These are phyloP conservation scores for Forbesichthys agassizii DNA, from an alignment of 2,113 vertebrate species.

Conservation along the genomic window DNA sequence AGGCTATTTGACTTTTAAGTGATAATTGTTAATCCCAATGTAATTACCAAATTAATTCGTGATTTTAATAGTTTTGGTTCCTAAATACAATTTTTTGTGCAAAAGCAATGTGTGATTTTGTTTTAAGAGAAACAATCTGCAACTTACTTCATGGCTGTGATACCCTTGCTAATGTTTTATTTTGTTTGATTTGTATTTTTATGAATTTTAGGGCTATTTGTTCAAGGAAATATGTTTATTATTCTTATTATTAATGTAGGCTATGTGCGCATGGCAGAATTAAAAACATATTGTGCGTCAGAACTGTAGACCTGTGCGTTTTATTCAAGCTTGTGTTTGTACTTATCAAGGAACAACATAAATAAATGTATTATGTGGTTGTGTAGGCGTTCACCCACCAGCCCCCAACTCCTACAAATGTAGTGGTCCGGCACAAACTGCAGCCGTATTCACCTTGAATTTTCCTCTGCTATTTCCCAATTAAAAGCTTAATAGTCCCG, in stretches of 20 bases:
- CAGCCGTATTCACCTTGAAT: constrained; percentile 92
- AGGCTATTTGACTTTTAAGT: no score
- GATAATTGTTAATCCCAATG: no score
- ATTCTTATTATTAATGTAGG: not conserved
- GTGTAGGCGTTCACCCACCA: constrained; percentile 39
- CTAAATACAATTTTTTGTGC: no score
- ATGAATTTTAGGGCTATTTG: no score
- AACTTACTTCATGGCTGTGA: no score
- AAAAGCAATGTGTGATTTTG: no score
- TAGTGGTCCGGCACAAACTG: constrained; percentile 74
- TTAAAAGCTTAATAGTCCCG: constrained; percentile 99
- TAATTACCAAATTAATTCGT: no score
- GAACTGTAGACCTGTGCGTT: constrained; percentile 33
- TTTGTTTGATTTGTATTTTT: no score
- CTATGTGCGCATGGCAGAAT: not conserved
- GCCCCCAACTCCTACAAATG: constrained; percentile 71
- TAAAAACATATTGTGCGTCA: not conserved
- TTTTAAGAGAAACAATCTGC: no score
- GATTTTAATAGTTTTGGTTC: no score
- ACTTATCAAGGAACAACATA: constrained; percentile 65
- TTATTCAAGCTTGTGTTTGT: constrained; percentile 64
- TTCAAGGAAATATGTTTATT: no score
- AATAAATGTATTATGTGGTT: constrained; percentile 71
- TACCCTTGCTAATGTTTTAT: no score
- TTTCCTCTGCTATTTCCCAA: constrained; percentile 95